Percentiles rank a stretch among this genome's conserved stretches.
phyloP scores from a whole-genome alignment of 2,888 invertebrate species.

The Chrysotoxum bicinctum region DNA sequence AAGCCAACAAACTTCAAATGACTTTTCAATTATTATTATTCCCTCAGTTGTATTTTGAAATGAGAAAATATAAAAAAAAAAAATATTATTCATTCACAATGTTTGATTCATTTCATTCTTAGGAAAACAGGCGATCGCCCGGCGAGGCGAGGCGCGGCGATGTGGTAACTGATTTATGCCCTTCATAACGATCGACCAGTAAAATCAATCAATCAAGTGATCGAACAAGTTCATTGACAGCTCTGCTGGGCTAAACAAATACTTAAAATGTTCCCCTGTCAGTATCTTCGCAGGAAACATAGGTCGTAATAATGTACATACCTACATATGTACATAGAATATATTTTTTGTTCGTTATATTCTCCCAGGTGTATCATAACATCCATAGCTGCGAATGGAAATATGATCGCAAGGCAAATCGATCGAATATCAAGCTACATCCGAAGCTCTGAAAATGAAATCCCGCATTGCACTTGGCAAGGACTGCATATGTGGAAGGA shows the following conservation, averaged over 20 bases:
- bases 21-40: conserved; percentile 59
- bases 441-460: conserved; percentile 34
- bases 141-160: not conserved
- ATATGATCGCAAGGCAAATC: conserved; percentile 51
- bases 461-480: conserved; percentile 35
- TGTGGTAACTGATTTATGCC: conserved; percentile 60
- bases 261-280: conserved; percentile 66
- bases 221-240: conserved; percentile 71
- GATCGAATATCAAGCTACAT: conserved; percentile 51
- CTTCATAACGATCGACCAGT: conserved; percentile 58
- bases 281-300: conserved; percentile 67
- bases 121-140: not conserved
- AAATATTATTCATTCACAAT: conserved; percentile 40
- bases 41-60: not conserved
- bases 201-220: conserved; percentile 68
- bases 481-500: conserved; percentile 37
- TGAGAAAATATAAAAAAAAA: not conserved
- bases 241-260: conserved; percentile 66
- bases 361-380: conserved; percentile 22
- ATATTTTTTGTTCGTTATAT: not conserved
- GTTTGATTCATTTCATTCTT: conserved; percentile 41
- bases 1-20: conserved; percentile 37
- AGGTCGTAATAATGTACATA: conserved; percentile 41
- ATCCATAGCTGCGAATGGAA: conserved; percentile 31
- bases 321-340: not conserved